Evolutionary conservation across 2,797 vertebrate genomes (phyloP), one percentile per base, ranked within the genome.

Genomic region (Pseudomugil tenellus): DNA sequence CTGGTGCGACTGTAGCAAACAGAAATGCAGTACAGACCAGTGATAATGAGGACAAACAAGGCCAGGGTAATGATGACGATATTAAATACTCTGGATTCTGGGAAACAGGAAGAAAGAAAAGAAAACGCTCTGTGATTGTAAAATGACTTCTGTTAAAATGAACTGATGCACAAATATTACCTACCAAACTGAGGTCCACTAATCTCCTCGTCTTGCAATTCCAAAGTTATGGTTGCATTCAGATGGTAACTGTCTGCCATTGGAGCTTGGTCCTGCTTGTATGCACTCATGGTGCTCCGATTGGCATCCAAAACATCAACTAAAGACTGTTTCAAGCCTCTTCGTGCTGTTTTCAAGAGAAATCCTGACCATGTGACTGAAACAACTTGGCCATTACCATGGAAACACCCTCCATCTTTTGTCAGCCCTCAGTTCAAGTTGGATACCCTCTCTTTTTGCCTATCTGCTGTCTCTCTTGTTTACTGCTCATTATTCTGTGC

Each of bases 51-150:
- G 72, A 93, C 32, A 4, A 89, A 89, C 46, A 90, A 60, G 23
- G 91, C 92, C 71, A 94, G 11, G 0, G 69, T 68, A 0, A 83
- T 81, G 34, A 94, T 61, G n/a, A 84, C 84, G 48, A 93, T 77
- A 67, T 93, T 91, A 2, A 94, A 86, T 57, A 92, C 79, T 78
- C 80, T 90, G 63, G 90, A 80, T 53, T 91, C 94, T 95, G 83
- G 6, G 35, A 21, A 51, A 12, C 59, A 53, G 34, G 58, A 62
- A 53, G 48, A 57, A 48, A 63, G 3, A 43, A 65, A 43, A 41
- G 9, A 51, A 26, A 51, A 10, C 12, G 3, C 35, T 39, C 1
- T 39, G 13, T 39, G 25, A 60, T 28, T 29, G 13, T 9, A 25
- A 3, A 32, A 8, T 19, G 29, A 31, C 16, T 23, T 3, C 11